Base-by-base conservation (phyloP, 2,113 vertebrate genomes). In the Empidonax traillii region DNA sequence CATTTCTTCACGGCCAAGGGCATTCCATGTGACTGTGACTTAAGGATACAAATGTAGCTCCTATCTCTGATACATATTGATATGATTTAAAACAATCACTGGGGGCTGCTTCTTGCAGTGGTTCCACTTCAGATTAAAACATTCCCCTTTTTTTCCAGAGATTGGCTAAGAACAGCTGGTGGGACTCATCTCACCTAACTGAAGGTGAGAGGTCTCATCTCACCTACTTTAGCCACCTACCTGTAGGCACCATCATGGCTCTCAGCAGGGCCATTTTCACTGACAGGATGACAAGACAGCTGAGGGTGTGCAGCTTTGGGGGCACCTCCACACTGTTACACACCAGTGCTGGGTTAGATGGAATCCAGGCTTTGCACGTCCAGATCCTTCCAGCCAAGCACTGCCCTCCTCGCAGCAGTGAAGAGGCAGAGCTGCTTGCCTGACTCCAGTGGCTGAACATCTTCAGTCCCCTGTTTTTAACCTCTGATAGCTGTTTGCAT, bases 291-390 rank as follows among this genome's bases (percentile, higher is more conserved):
- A 41, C 44, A 76, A 47, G 55, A 10, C 21, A 89, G 72, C 12
- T 8, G 6, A 53, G 22, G 28, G 13, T 1, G 0, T 28, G 73
- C 37, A 62, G 59, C 73, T 77, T 10, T 73, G 55, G 8, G 37
- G 33, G 46, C 30, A 74, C 49, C n/a, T 52, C 30, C 43, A 9
- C 2, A 1, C 49, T 4, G 0, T 14, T 18, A 56, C 18, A 24
- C 71, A 33, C 41, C 72, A 44, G 33, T 2, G 2, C 55, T 62
- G 55, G 21, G 24, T 63, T 41, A 59, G 25, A 56, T 37, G n/a
- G 69, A 71, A 21, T 25, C 31, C 51, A 46, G 23, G n/a, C 49
- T 44, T 0, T 6, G 0, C 59, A 31, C 3, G 1, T 41, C 28
- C 6, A 1, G 10, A 22, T 4, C 2, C 55, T 62, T 66, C 65